phyloP scores from a whole-genome alignment of 2,113 vertebrate species.

The Notechis scutatus region DNA sequence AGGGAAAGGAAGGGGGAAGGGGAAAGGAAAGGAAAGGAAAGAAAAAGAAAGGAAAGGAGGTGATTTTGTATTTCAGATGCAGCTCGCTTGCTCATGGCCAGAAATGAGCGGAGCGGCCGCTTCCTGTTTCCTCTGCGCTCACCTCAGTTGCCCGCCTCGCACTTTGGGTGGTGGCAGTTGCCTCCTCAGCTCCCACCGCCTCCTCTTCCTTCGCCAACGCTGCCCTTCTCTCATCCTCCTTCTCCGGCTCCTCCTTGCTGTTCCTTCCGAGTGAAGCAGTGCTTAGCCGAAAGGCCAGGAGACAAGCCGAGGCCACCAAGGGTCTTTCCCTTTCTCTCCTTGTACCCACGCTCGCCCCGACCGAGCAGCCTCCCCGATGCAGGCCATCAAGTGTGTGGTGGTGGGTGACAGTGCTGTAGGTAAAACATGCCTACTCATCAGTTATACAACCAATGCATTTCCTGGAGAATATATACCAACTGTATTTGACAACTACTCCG shows the following conservation, averaged over 20 bases:
- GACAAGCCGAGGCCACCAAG: not conserved
- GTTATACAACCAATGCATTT: too few relatives aligned
- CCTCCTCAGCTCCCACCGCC: constrained; percentile 5
- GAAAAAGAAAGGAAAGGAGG: too few relatives aligned
- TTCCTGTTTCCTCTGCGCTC: constrained; percentile 72
- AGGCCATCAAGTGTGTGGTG: constrained; percentile 97
- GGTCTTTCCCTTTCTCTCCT: not conserved
- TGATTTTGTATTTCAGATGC: too few relatives aligned
- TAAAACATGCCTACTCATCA: too few relatives aligned
- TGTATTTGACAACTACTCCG: too few relatives aligned
- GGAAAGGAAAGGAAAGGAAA: too few relatives aligned
- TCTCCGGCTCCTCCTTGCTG: not conserved
- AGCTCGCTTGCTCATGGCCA: constrained; percentile 52
- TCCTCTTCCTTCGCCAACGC: not conserved
- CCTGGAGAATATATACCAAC: too few relatives aligned
- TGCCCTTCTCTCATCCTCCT: not conserved
- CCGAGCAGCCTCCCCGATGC: constrained; percentile 73
- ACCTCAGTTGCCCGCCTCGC: constrained; percentile 33
- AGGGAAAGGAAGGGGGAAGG: not conserved
- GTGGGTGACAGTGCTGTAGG: constrained; percentile 80
- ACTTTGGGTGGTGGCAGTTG: constrained; percentile 72
- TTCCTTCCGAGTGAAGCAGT: not conserved
- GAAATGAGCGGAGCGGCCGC: constrained; percentile 71
- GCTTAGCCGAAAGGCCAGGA: not conserved
- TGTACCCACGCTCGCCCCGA: not conserved